Base-by-base conservation (phyloP, 2,113 vertebrate species). In the Chaetura pelagica region DNA sequence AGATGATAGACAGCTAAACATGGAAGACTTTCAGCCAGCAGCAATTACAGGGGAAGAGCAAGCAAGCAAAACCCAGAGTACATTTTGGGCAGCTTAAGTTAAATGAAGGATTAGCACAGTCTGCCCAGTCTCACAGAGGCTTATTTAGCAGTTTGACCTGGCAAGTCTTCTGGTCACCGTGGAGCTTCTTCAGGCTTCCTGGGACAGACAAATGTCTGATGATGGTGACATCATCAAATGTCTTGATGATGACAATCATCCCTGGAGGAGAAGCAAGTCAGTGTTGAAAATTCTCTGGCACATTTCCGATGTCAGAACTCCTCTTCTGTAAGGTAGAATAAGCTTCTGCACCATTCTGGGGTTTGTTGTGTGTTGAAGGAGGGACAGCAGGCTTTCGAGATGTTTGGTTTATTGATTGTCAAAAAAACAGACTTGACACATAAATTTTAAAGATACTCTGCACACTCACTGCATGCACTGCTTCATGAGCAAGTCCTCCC, bases 401-500 rank as follows among this genome's bases (percentile, higher is more conserved):
- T 78, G 64, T 92, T 96, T 87, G 61, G 68, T 80, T 92, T 91
- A 87, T 90, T 95, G 95, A 94, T 90, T 74, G 89, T 96, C 66
- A n/a, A 81, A 79, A 90, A 94, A 69, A 63, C 80, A 76, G 81
- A 30, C 46, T 75, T 91, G 40, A 76, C 87, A 86, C 97, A 97
- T 97, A 97, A 93, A 95, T 97, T 95, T 97, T 96, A 78, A 96
- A 95, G 87, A 69, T 93, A 87, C 95, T 96, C 76, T 57, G 69
- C 87, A 87, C 92, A 79, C 69, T 96, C 19, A 15, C 75, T 77
- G 64, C 94, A 95, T 89, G 29, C 48, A 89, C 49, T 46, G 85
- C 91, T 89, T 67, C 66, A 22, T n/a, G 82, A 94, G 81, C 59
- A 89, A 94, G 83, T 77, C 55, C 93, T 96, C 90, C 93, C 77